Conservation (phyloP, 2,888 invertebrate species). For the Clusia tigrina region DNA sequence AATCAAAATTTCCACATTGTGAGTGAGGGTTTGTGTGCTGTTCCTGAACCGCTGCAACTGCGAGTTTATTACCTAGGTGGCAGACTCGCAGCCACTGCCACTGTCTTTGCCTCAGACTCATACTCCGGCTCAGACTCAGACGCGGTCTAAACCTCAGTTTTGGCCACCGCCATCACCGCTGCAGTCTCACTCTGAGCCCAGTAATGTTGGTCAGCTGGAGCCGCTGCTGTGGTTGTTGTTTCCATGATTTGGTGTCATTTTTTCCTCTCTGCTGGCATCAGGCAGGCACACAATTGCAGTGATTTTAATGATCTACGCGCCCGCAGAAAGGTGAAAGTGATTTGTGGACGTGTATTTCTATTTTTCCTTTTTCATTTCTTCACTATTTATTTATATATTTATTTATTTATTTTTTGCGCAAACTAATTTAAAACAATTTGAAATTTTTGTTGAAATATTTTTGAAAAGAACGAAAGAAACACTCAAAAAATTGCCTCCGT, state of each 20-base stretch:
- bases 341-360: neutral
- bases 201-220: neutral
- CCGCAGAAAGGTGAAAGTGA: slow-evolving; percentile 3
- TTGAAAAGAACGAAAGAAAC: too few relatives aligned
- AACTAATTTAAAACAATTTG: too few relatives aligned
- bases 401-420: too few relatives aligned
- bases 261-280: too few relatives aligned
- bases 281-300: too few relatives aligned
- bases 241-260: neutral
- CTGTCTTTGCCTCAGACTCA: neutral
- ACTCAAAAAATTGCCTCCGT: too few relatives aligned
- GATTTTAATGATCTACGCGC: slow-evolving; percentile 4
- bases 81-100: neutral
- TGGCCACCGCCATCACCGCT: neutral
- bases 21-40: neutral
- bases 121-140: too few relatives aligned
- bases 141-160: too few relatives aligned
- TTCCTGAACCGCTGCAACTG: neutral
- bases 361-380: too few relatives aligned
- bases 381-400: too few relatives aligned
- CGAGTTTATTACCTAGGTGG: neutral
- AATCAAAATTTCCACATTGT: neutral
- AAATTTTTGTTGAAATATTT: too few relatives aligned
- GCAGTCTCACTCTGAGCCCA: neutral
- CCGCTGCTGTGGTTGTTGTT: neutral